Evolutionary conservation across 2,113 vertebrate genomes (phyloP).

Genomic region (Todiramphus chloris): DNA sequence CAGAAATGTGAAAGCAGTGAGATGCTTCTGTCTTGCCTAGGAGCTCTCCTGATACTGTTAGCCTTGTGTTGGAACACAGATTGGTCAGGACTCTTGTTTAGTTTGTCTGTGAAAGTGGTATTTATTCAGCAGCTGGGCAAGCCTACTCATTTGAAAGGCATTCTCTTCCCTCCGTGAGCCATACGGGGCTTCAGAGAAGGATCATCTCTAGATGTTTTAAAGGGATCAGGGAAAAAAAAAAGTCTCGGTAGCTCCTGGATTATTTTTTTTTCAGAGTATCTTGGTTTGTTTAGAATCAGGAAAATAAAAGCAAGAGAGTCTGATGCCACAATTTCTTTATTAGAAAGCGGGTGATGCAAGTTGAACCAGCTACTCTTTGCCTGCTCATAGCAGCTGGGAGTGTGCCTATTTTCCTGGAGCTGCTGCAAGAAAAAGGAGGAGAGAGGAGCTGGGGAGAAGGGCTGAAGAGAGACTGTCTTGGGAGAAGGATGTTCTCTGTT

Average conservation of each 20-base stretch:
- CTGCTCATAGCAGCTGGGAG: background rate
- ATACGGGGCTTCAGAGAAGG: background rate
- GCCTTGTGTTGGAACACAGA: background rate
- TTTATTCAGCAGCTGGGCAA: conserved; percentile 21
- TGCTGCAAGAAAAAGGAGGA: background rate
- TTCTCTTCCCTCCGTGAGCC: background rate
- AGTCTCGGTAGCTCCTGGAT: background rate
- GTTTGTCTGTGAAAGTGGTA: background rate
- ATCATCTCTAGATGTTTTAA: background rate
- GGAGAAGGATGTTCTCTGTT: background rate
- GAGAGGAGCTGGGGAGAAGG: background rate
- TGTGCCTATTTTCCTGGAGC: background rate
- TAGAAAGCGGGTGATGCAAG: background rate
- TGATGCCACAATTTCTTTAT: background rate
- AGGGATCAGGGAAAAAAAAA: background rate
- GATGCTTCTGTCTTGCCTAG: background rate
- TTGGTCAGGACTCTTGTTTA: background rate
- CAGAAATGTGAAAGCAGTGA: background rate
- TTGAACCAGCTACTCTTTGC: background rate
- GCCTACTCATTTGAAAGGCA: conserved; percentile 11
- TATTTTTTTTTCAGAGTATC: background rate
- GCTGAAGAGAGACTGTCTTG: background rate
- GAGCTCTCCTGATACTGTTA: background rate
- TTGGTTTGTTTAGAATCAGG: background rate
- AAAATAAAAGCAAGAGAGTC: background rate